phyloP scores from a whole-genome alignment of 2,888 invertebrate genomes.

The Psylliodes chrysocephalus region DNA sequence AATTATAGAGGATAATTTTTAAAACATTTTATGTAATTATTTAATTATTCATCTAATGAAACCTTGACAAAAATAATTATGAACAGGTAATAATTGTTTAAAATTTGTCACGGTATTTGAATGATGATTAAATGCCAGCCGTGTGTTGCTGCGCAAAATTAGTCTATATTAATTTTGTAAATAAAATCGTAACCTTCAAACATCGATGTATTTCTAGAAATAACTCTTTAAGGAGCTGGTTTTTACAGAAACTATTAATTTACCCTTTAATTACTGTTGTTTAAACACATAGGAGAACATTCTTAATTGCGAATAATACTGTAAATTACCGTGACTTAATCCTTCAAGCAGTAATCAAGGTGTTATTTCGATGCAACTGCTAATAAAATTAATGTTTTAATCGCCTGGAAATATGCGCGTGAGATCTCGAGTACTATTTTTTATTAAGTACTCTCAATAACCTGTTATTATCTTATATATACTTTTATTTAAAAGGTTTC shows the following conservation, averaged over 20 bases:
- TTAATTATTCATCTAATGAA: constrained; percentile 48
- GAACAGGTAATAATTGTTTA: constrained; percentile 40
- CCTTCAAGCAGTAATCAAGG: background rate
- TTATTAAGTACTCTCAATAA: too few species aligned
- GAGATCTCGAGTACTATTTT: too few species aligned
- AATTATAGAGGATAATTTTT: constrained; percentile 46
- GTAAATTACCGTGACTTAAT: constrained; percentile 13
- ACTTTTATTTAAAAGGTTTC: too few species aligned
- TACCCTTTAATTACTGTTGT: constrained; percentile 6
- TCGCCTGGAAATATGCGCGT: too few species aligned
- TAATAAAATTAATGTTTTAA: too few species aligned
- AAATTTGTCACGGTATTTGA: constrained; percentile 37
- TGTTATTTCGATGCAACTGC: background rate
- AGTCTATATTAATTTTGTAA: constrained; percentile 6
- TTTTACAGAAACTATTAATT: constrained; percentile 8
- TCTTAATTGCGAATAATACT: background rate
- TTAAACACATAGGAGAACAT: background rate
- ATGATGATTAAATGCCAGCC: constrained; percentile 12
- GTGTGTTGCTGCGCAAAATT: constrained; percentile 3
- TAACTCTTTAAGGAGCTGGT: constrained; percentile 1
- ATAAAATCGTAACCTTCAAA: constrained; percentile 12
- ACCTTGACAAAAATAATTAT: constrained; percentile 46
- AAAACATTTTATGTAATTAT: constrained; percentile 42
- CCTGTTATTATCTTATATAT: too few species aligned
- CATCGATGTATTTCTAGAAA: constrained; percentile 7